Evolutionary conservation across 2,797 vertebrate species (phyloP).

Genomic region (Crotalus adamanteus): DNA sequence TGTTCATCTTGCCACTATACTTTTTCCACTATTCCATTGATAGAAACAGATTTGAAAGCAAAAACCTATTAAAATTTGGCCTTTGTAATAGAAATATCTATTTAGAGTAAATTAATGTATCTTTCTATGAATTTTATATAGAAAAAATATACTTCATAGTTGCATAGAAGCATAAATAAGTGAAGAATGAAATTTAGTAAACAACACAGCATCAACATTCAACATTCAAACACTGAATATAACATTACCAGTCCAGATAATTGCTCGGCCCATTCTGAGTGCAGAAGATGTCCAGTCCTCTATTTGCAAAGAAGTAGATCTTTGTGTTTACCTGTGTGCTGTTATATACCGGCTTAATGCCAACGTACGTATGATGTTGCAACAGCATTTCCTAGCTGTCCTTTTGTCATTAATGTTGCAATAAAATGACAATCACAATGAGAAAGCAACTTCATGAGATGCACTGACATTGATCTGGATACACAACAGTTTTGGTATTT

Average conservation of each 20-base stretch:
- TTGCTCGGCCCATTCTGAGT: slow-evolving; percentile 9
- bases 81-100: background rate
- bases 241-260: slow-evolving; percentile 39
- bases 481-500: background rate
- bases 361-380: background rate
- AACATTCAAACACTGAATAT: background rate
- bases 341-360: background rate
- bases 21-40: background rate
- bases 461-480: background rate
- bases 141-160: background rate
- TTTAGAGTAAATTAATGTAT: background rate
- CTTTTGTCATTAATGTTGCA: background rate
- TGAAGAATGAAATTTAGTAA: background rate
- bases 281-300: background rate
- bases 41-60: background rate
- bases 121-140: background rate
- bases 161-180: background rate
- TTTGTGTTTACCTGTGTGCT: background rate
- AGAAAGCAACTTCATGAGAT: background rate
- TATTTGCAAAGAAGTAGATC: background rate
- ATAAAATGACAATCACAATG: background rate
- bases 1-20: background rate
- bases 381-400: background rate
- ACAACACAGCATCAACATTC: background rate
- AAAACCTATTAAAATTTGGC: background rate